Conservation (phyloP, 2,797 vertebrate species). For the Sebastes aleutianus region DNA sequence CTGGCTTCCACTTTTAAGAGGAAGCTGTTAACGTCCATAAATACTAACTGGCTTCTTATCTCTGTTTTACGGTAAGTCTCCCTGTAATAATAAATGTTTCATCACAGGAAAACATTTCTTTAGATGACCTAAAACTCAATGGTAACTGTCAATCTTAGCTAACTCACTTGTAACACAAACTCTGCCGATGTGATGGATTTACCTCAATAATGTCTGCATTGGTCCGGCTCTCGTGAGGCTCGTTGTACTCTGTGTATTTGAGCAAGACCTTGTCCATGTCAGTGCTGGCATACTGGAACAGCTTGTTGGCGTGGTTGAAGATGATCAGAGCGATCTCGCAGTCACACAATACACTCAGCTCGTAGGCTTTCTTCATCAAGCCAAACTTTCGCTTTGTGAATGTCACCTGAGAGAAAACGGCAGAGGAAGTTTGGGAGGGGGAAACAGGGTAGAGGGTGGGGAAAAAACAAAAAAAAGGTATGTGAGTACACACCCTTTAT, state of each 20-base stretch:
- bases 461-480: neutral
- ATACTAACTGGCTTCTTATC: neutral
- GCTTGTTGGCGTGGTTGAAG: slow-evolving; percentile 97
- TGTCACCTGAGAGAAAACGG: slow-evolving; percentile 83
- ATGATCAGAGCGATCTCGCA: slow-evolving; percentile 98
- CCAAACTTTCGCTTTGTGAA: slow-evolving; percentile 97
- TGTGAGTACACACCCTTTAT: neutral
- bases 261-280: slow-evolving; percentile 97
- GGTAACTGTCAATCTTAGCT: neutral
- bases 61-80: neutral
- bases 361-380: slow-evolving; percentile 97
- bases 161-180: neutral
- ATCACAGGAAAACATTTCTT: no score
- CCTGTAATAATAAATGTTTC: no score
- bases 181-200: slow-evolving; percentile 20
- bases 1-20: neutral
- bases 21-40: neutral
- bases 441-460: neutral
- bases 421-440: neutral
- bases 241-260: slow-evolving; percentile 96
- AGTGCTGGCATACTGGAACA: slow-evolving; percentile 97
- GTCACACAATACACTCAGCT: slow-evolving; percentile 95
- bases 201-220: slow-evolving; percentile 98
- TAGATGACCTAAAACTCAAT: no score
- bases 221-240: slow-evolving; percentile 95